Percentiles rank a stretch among this genome's conserved stretches.
phyloP scores from a whole-genome alignment of 2,888 invertebrate species.

The Drosophila putrida region DNA sequence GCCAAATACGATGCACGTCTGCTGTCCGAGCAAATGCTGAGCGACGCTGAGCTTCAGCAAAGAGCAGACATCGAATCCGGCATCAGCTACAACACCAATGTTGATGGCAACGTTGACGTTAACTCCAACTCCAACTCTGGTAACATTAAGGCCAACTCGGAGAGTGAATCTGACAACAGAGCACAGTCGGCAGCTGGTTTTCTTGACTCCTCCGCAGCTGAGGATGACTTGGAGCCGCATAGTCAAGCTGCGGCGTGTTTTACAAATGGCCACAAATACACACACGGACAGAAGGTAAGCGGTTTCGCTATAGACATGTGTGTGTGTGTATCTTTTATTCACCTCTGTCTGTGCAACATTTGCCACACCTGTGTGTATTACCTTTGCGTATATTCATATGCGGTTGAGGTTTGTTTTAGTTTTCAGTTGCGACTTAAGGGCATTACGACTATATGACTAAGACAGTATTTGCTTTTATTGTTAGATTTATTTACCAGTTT shows the following conservation, averaged over 20 bases:
- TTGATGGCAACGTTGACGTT: constrained; percentile 1
- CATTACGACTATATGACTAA: constrained; percentile 18
- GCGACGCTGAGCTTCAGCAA: constrained; percentile 71
- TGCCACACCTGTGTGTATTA: constrained; percentile 33
- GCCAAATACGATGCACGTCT: constrained; percentile 85
- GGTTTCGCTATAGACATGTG: not conserved
- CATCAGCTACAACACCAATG: constrained; percentile 18
- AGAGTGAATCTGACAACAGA: constrained; percentile 5
- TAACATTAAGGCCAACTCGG: constrained; percentile 14
- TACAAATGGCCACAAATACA: constrained; percentile 83
- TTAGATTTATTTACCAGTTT: constrained; percentile 24
- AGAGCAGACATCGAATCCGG: constrained; percentile 44
- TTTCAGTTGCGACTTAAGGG: constrained; percentile 11
- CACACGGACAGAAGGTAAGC: constrained; percentile 85
- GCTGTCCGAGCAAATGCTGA: constrained; percentile 83
- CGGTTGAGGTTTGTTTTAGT: constrained; percentile 30
- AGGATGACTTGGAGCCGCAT: constrained; percentile 80
- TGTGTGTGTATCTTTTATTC: constrained; percentile 8
- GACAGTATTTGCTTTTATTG: constrained; percentile 31
- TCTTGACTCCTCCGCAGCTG: constrained; percentile 36
- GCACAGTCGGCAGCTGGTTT: constrained; percentile 16
- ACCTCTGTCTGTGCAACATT: constrained; percentile 28
- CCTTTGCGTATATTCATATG: constrained; percentile 43
- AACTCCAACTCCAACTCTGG: constrained; percentile 1
- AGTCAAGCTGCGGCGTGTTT: constrained; percentile 84